These are phyloP conservation scores for Brachyptera risi DNA, from an alignment of 2,888 invertebrate genomes.

Conservation along the genomic window DNA sequence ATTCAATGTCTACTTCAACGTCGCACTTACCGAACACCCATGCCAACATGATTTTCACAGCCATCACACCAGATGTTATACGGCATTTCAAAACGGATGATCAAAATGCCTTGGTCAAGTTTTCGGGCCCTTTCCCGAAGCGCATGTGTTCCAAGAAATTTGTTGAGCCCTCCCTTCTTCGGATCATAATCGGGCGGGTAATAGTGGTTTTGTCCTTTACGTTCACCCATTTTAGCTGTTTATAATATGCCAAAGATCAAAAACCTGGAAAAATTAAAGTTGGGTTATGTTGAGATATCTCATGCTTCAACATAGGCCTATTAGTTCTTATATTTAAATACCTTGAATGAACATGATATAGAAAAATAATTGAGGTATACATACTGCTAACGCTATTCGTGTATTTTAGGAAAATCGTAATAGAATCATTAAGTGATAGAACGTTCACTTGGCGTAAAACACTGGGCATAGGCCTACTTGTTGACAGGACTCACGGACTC, in stretches of 20 bases:
- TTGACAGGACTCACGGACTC: no score
- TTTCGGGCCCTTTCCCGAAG: conserved; percentile 94
- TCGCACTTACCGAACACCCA: conserved; percentile 75
- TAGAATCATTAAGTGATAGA: no score
- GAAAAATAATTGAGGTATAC: no score
- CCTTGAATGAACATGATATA: no score
- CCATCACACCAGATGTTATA: conserved; percentile 99
- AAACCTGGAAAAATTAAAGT: neutral
- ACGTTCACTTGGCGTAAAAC: no score
- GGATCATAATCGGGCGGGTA: conserved; percentile 99
- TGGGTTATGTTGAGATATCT: no score
- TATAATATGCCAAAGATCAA: neutral
- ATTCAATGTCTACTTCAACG: no score
- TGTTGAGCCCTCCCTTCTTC: conserved; percentile 88
- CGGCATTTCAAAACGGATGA: conserved; percentile 98
- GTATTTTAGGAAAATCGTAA: no score
- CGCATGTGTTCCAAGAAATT: conserved; percentile 92
- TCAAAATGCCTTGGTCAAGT: conserved; percentile 89
- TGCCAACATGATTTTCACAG: conserved; percentile 96
- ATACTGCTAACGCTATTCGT: no score
- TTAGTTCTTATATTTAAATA: no score
- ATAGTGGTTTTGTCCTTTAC: conserved; percentile 96
- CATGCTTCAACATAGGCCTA: no score
- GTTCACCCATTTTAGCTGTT: conserved; percentile 84
- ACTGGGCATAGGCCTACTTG: no score